Conservation (phyloP, 2,888 invertebrate species). For the Ormyrus labotus region DNA sequence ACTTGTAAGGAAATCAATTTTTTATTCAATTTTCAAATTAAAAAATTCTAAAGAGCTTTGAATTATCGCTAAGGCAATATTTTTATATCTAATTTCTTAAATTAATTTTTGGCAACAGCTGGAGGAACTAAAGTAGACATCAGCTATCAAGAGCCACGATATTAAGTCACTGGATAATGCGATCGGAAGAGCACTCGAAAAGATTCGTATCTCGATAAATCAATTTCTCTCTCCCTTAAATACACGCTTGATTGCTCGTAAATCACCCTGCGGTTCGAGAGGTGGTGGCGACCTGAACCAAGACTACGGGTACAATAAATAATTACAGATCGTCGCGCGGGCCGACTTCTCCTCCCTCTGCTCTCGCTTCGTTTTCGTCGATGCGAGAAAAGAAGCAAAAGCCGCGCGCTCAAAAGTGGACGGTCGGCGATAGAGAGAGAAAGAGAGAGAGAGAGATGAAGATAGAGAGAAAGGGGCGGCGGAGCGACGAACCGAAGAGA, state of each 20-base stretch:
- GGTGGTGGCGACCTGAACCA: neutral
- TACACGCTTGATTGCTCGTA: slow-evolving; percentile 53
- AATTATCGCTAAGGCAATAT: too few species aligned
- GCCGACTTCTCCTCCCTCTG: slow-evolving; percentile 8
- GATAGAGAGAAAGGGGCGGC: slow-evolving; percentile 36
- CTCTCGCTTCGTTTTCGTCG: neutral
- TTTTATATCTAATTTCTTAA: too few species aligned
- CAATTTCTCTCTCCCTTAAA: slow-evolving; percentile 54
- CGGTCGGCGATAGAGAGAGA: too few species aligned
- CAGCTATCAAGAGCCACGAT: too few species aligned
- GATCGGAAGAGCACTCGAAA: neutral
- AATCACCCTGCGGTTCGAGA: slow-evolving; percentile 21
- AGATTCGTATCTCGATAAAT: slow-evolving; percentile 48
- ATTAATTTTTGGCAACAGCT: too few species aligned
- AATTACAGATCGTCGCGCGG: slow-evolving; percentile 47
- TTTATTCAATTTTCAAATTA: too few species aligned
- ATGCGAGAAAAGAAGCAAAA: slow-evolving; percentile 8
- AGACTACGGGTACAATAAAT: slow-evolving; percentile 34
- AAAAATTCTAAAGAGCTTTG: too few species aligned
- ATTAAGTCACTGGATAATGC: neutral
- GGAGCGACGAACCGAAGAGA: slow-evolving; percentile 1
- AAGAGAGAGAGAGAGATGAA: slow-evolving; percentile 5
- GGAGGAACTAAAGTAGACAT: too few species aligned
- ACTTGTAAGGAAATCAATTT: too few species aligned
- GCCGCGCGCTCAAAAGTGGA: too few species aligned